Base-by-base conservation (phyloP, 2,113 vertebrate genomes). In the Mirza zaza region DNA sequence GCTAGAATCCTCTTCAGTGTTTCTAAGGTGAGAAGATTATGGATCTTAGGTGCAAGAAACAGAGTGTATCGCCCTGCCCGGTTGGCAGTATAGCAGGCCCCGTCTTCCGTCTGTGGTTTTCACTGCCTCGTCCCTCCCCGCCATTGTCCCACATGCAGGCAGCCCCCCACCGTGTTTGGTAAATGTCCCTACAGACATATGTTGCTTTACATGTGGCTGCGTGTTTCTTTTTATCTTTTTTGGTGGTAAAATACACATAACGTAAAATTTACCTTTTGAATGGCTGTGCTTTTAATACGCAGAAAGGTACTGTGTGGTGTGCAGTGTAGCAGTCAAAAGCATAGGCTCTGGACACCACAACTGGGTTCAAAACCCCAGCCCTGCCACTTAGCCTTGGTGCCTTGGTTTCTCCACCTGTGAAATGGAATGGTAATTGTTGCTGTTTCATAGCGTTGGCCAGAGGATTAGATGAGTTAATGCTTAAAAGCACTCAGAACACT, bases 101-200 rank as follows among this genome's bases (percentile, higher is more conserved):
- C 1, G 2, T 27, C 57, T 2, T 45, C 82, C 17, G 92, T 94
- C 39, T 91, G 15, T 50, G 34, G 86, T 70, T 77, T 20, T 3
- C 17, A 27, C 0, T 8, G 6, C 6, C 8, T 21, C 5, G 5
- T 17, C 17, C 8, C 32, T 8, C 32, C 8, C 25, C 73, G 3
- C 23, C 6, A 15, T 32, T 18, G 42, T 36, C 6, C 32, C 36
- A 80, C 81, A 0, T 0, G 8, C 27, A 81, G 36, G 21, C 79
- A 34, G 15, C 34, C 50, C 34, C 90, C 61, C 17, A 13, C 0
- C 0, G 14, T 23, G 8, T 29, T 71, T 71, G 14, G 18, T 76
- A 25, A 84, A 76, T 42, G 50, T 23, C 48, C 87, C 82, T 65
- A 48, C 67, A 76, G 39, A 14, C 27, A 14, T 21, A 67, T 6